Evolutionary conservation across 2,797 vertebrate genomes (phyloP), one percentile per base, ranked within the genome.

Genomic region (Macroramphosus scolopax): DNA sequence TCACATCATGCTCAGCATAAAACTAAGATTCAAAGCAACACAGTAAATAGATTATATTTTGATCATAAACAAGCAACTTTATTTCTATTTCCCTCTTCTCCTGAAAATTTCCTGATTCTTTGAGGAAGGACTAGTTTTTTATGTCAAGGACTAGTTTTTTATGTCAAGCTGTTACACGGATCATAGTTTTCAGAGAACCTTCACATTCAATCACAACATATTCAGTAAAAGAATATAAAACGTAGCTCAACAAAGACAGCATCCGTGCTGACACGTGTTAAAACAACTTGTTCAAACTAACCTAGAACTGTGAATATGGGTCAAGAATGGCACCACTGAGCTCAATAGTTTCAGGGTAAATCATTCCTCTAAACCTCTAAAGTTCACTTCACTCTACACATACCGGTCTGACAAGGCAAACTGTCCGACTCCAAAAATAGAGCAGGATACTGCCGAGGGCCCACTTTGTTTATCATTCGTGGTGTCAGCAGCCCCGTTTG

Each of bases 401-500:
- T 30, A 50, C 48, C 53, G 44, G 40, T 60, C 65, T 63, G 70
- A 65, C 74, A 75, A 55, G 35, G 61, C 43, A 84, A 47, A 68
- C 69, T 49, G 66, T 35, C 44, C 57, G 62, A 58, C 12, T 84
- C 83, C 78, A 62, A 87, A 88, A 88, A 86, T 88, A 88, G 77
- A 82, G 37, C 51, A 55, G 25, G 16, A 49, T 46, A 32, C 56
- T 14, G 33, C 20, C 67, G 55, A 72, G 64, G n/a, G 56, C 53
- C 36, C 16, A 54, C 38, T 51, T 66, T 67, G 52, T 73, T 68
- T 68, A 70, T 72, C 63, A 62, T 65, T 48, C 54, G 48, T 28
- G 33, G 17, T 17, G 63, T 68, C 62, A 49, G 68, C 50, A 41
- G 59, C n/a, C 32, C 39, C 44, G 49, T 25, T 68, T 49, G 44